A percentile compares a stretch with the other conserved stretches of the same genome.
Conservation (phyloP, 2,888 invertebrate genomes). For the Latheticus oryzae region DNA sequence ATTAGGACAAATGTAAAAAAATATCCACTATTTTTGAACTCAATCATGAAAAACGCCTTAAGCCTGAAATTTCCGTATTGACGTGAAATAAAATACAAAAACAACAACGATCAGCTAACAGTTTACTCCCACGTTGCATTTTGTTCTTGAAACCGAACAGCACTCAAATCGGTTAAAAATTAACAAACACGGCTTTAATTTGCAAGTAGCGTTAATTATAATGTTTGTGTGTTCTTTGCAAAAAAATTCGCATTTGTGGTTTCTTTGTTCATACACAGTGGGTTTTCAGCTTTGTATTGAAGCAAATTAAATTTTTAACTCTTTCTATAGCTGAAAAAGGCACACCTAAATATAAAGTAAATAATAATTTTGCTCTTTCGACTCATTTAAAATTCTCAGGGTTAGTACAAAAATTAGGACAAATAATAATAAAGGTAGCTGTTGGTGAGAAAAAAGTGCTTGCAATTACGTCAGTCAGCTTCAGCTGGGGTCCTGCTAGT, state of each 20-base stretch:
- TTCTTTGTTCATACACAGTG: constrained; percentile 3
- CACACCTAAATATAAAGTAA: constrained; percentile 26
- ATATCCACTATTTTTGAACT: too few relatives aligned
- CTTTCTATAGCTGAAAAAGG: constrained; percentile 9
- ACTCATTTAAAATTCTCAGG: constrained; percentile 42
- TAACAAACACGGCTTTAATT: too few relatives aligned
- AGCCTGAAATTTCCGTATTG: too few relatives aligned
- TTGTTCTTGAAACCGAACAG: too few relatives aligned
- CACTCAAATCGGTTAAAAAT: too few relatives aligned
- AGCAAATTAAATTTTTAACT: constrained; percentile 22
- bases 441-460: constrained; percentile 20
- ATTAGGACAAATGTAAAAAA: constrained; percentile 38
- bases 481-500: constrained; percentile 31
- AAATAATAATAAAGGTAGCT: constrained; percentile 23
- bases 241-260: constrained; percentile 7
- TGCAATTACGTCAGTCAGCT: constrained; percentile 38
- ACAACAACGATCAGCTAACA: too few relatives aligned
- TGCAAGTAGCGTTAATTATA: constrained; percentile 1
- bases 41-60: too few relatives aligned
- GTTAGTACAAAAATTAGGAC: constrained; percentile 12
- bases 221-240: background rate
- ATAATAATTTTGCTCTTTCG: constrained; percentile 36
- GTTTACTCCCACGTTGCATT: too few relatives aligned
- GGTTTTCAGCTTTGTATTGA: constrained; percentile 10
- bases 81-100: too few relatives aligned